Evolutionary conservation across 2,113 vertebrate species (phyloP).

Genomic region (Bujurquina vittata): DNA sequence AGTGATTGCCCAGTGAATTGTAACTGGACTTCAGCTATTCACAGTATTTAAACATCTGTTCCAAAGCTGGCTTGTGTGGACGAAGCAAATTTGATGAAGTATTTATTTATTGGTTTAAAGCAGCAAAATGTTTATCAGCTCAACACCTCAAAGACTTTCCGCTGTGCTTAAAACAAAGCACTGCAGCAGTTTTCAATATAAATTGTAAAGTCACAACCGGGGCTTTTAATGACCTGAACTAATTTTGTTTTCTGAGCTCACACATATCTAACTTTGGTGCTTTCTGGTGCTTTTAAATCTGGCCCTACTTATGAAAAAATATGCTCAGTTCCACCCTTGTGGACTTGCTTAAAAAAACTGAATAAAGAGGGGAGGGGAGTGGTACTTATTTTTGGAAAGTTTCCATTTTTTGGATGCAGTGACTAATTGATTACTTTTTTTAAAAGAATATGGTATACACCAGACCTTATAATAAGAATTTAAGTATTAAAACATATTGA

Average conservation of each 20-base stretch:
- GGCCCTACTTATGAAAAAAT: neutral
- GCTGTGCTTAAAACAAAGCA: neutral
- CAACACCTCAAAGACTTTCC: conserved; percentile 25
- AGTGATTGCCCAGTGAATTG: neutral
- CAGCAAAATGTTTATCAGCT: neutral
- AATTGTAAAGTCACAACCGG: conserved; percentile 29
- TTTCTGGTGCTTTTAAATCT: neutral
- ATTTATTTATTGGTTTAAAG: neutral
- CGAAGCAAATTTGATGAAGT: neutral
- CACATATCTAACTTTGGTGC: neutral
- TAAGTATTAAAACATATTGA: neutral
- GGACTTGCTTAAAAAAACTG: too few relatives aligned
- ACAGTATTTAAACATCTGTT: conserved; percentile 24
- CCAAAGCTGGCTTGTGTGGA: neutral
- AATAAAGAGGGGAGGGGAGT: neutral
- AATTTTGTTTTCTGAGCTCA: neutral
- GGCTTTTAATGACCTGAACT: neutral
- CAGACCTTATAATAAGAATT: neutral
- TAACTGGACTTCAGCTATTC: neutral
- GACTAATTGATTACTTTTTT: neutral
- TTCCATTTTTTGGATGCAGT: neutral
- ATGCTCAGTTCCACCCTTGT: neutral
- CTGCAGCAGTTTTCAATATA: neutral
- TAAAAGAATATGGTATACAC: neutral
- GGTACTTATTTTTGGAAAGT: neutral